phyloP scores from a whole-genome alignment of 2,888 invertebrate species.

The Muscina levida region DNA sequence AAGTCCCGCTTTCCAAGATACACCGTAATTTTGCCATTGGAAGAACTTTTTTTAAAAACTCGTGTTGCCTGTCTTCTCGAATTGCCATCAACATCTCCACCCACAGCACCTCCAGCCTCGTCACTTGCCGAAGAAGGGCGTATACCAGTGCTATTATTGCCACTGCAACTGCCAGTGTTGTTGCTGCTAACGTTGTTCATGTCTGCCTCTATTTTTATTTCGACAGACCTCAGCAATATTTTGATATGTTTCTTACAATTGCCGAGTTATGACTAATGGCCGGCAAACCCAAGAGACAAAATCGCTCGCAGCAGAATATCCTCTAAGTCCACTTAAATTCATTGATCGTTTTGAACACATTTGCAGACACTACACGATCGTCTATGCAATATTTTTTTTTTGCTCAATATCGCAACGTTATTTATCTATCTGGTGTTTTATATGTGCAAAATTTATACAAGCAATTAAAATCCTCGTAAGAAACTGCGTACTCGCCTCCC shows the following conservation, averaged over 20 bases:
- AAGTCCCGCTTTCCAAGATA: constrained; percentile 95
- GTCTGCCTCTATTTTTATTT: constrained; percentile 26
- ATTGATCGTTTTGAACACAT: constrained; percentile 29
- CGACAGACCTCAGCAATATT: constrained; percentile 25
- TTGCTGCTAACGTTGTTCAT: constrained; percentile 57
- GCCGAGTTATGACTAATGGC: constrained; percentile 29
- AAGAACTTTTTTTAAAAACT: constrained; percentile 98
- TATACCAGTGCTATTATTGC: constrained; percentile 61
- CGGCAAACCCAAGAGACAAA: constrained; percentile 39
- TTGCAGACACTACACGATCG: constrained; percentile 27
- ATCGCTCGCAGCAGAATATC: constrained; percentile 18
- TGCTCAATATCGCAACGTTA: neutral
- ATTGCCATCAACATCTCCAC: constrained; percentile 84
- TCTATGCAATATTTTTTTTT: constrained; percentile 27
- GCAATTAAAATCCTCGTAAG: constrained; percentile 46
- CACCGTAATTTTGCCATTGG: constrained; percentile 97
- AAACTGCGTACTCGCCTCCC: constrained; percentile 59
- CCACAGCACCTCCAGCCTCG: constrained; percentile 60
- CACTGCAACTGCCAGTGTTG: constrained; percentile 52
- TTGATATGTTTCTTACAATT: constrained; percentile 15
- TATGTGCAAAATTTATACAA: constrained; percentile 30
- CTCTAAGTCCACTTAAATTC: constrained; percentile 9
- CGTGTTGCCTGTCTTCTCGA: constrained; percentile 88
- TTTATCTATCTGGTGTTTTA: constrained; percentile 37
- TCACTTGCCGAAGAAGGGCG: constrained; percentile 65